Base-by-base conservation (phyloP, 1,140 invertebrate genomes). In the Melanaphis sacchari region DNA sequence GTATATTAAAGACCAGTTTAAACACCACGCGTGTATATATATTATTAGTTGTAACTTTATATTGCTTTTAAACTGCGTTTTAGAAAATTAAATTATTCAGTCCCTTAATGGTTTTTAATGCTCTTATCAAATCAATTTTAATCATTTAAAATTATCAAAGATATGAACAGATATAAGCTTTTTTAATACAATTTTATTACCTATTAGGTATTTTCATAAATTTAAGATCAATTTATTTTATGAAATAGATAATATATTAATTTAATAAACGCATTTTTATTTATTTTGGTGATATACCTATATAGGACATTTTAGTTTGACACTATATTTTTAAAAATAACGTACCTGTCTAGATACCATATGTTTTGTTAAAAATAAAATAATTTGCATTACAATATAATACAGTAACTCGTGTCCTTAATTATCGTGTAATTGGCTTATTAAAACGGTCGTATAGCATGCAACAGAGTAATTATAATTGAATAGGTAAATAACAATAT, bases 341-440 rank as follows among this genome's bases (percentile, higher is more conserved):
- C 49, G 36, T 31, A 40, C 41, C 8, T n/a, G 9, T 18, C 1
- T 90, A 7, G 54, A 26, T 41, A 66, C 26, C 11, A 54, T 40
- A 54, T 40, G 49, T 90, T 59, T 66, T 66, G 38, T 90, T n/a
- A 66, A 54, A 90, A 15, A 90, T 41, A n/a, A 59, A 90, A 66
- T 41, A 59, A 90, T 90, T 66, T 66, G n/a, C 89, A 90, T 90
- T n/a, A 90, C 38, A 59, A 90, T 90, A 31, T 26, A 59, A 8
- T 90, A 66, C 89, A 43, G 89, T 90, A 66, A 90, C 26, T 59
- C 41, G 38, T 90, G 89, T 18, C 52, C 89, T 90, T 90, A 90
- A 90, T 90, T 90, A 90, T 43, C 52, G 54, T 31, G 5, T 66
- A 90, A 59, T 90, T 90, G 38, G 38, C 38, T 31, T 90, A 90